Evolutionary conservation across 2,113 vertebrate genomes (phyloP), one percentile per base, ranked within the genome.

Genomic region (Phainopepla nitens): DNA sequence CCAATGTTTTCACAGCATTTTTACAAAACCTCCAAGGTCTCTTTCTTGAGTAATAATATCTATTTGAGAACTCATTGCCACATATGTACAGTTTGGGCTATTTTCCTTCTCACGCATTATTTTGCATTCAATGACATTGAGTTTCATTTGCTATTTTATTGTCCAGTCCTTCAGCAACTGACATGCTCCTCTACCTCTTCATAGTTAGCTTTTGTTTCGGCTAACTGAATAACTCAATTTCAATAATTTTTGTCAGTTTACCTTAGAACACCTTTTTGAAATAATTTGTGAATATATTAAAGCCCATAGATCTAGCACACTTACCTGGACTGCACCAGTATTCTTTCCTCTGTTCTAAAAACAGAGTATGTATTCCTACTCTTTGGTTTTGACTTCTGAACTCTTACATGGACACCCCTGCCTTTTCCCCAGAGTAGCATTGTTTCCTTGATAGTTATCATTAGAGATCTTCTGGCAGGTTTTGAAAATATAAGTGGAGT

Each of bases 81-180:
- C 7, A 3, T 64, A 57, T 31, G n/a, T 76, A 84, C 23, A 69
- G 33, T 80, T 85, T 57, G 71, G 71, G 45, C 44, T 90, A 36
- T 61, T 93, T 90, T 88, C 70, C 13, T 82, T 58, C 50, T 69
- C 89, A 27, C 39, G 56, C 51, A 62, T 87, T 84, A 54, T 81
- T 91, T 84, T 91, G 72, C 64, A 71, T 87, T 66, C 81, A 93
- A 44, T 91, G 87, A 91, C 87, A 83, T 70, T 61, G 58, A 83
- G 14, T 82, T 96, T 69, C 24, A 65, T 65, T 91, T 76, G 36
- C 51, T 91, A 56, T 82, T 79, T 94, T 69, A 82, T 60, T 90
- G 45, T 45, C 66, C 36, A 36, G n/a, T 60, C 31, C 56, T 68
- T 91, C 73, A 75, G 73, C 17, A 89, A 56, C 44, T 33, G 42